Evolutionary conservation across 2,797 vertebrate genomes (phyloP).

Genomic region (Scolopax rusticola): DNA sequence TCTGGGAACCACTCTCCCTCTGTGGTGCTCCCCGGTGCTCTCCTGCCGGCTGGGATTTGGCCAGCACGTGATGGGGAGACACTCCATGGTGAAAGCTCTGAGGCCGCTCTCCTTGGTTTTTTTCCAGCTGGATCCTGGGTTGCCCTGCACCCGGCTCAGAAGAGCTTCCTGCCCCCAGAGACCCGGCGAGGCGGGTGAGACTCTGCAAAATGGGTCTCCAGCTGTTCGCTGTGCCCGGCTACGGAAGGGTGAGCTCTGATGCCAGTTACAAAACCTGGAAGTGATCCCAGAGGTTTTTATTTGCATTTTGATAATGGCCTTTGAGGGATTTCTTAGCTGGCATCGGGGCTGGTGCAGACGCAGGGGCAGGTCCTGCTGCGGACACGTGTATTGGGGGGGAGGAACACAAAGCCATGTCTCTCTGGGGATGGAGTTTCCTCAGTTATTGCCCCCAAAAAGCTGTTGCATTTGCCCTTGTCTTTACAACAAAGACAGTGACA

Average conservation of each 20-base stretch:
- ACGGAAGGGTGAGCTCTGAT: rapidly evolving
- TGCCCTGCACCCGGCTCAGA: background rate
- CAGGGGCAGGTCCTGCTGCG: background rate
- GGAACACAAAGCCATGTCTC: background rate
- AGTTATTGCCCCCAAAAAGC: background rate
- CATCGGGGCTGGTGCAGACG: background rate
- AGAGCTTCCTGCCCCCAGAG: background rate
- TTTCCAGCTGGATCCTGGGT: background rate
- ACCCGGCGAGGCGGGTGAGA: background rate
- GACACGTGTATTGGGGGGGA: background rate
- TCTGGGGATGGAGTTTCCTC: background rate
- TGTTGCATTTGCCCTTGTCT: background rate
- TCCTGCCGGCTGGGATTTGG: background rate
- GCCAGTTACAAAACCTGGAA: background rate
- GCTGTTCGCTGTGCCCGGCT: background rate
- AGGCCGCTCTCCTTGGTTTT: background rate
- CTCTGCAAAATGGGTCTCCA: background rate
- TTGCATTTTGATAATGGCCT: background rate
- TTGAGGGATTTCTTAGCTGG: background rate
- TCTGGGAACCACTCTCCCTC: background rate
- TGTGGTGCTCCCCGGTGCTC: rapidly evolving
- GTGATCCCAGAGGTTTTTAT: background rate
- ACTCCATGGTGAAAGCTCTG: background rate
- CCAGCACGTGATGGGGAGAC: background rate
- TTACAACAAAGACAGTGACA: background rate